Evolutionary conservation across 2,113 vertebrate genomes (phyloP).

Genomic region (Zootoca vivipara): DNA sequence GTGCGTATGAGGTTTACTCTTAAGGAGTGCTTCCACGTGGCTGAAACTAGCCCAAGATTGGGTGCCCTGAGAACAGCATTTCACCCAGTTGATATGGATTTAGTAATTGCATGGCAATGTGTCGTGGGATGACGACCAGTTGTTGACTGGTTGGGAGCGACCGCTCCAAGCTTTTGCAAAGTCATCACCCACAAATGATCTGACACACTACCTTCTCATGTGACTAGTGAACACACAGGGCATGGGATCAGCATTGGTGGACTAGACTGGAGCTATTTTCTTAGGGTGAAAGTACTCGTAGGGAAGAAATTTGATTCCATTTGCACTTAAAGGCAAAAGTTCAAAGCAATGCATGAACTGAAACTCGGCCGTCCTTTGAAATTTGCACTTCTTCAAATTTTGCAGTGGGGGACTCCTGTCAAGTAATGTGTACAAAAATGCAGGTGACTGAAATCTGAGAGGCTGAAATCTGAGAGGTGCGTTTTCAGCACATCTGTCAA

Average conservation of each 20-base stretch:
- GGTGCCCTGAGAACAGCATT: no score
- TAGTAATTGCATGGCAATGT: no score
- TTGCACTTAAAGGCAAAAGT: no score
- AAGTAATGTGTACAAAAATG: no score
- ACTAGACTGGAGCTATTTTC: background rate
- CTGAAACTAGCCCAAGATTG: no score
- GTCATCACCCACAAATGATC: background rate
- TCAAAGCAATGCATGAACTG: no score
- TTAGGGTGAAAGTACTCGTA: background rate
- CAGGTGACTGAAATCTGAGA: background rate
- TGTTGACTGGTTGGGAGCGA: background rate
- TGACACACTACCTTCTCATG: background rate
- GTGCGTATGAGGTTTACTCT: no score
- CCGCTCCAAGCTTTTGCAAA: background rate
- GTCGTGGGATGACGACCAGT: background rate
- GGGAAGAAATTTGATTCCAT: no score
- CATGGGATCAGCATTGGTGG: background rate
- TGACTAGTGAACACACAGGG: background rate
- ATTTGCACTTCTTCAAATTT: background rate
- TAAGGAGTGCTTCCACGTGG: no score
- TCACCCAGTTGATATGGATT: no score
- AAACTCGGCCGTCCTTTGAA: no score
- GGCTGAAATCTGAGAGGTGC: background rate
- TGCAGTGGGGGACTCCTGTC: no score
- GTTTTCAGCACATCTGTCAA: background rate